Percentiles rank a stretch among this genome's conserved stretches.
phyloP scores from a whole-genome alignment of 2,888 invertebrate genomes.

The Nebria salina region DNA sequence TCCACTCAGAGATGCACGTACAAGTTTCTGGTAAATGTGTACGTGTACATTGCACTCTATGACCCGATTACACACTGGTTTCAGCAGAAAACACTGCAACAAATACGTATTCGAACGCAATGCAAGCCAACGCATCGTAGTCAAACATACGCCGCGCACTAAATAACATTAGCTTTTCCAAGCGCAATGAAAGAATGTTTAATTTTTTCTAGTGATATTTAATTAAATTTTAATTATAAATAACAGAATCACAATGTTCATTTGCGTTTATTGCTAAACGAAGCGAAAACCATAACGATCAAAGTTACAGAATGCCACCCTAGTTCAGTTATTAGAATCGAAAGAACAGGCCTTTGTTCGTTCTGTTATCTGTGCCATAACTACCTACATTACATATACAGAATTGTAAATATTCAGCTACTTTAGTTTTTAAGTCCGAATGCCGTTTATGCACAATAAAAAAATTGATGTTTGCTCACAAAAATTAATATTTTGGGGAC shows the following conservation, averaged over 20 bases:
- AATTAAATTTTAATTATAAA: not conserved
- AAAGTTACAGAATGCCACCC: not conserved
- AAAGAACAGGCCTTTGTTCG: not conserved
- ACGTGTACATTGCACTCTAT: not conserved
- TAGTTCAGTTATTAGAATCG: not conserved
- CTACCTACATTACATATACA: not conserved
- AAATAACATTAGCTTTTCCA: too few relatives aligned
- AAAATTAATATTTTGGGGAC: not conserved
- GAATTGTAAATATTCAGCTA: not conserved
- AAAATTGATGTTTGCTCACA: not conserved
- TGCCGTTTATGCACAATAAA: not conserved
- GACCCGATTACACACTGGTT: not conserved
- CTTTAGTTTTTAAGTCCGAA: not conserved
- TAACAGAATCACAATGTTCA: not conserved
- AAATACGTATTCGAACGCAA: not conserved
- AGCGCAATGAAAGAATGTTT: too few relatives aligned
- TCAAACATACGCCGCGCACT: too few relatives aligned
- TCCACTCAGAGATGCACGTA: constrained; percentile 10
- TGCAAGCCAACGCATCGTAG: not conserved
- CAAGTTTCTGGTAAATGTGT: not conserved
- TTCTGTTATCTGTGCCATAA: not conserved
- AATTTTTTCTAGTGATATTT: not conserved
- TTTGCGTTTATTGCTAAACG: not conserved
- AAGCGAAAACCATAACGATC: not conserved
- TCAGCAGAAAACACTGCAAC: not conserved